Base-by-base conservation (phyloP, 2,797 vertebrate species). In the Pyrocephalus nanus region DNA sequence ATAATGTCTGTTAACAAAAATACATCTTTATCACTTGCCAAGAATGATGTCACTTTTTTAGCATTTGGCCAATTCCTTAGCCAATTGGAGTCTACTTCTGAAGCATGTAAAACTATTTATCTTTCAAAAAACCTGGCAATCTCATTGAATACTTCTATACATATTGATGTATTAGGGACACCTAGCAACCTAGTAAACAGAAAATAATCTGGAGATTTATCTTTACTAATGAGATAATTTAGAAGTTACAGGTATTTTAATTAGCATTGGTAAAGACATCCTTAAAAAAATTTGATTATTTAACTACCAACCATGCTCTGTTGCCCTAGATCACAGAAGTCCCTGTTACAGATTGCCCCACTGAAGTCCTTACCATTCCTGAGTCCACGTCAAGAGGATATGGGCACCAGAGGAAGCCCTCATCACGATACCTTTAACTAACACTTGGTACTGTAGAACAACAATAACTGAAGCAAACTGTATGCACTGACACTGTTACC, bases 41-140 rank as follows among this genome's bases (percentile, higher is more conserved):
- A 98, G 98, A 98, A 99, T 99, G 98, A 99, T 98, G 98, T 99
- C 99, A 99, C 97, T 97, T 97, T 97, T 96, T 96, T 73, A 97
- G 93, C 97, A 96, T 91, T 96, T 97, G 97, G 98, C 99, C 98
- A 99, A 97, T 97, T 98, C 98, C 97, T 97, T 96, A 97, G 98
- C 98, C 98, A 98, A 98, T 18, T 98, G 98, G 97, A 98, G 97
- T 97, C 97, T 98, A 98, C 97, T 96, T 98, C 98, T 99, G 97
- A 98, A 98, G 98, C 98, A 98, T 98, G 98, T 98, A 98, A 98
- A 98, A 98, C 98, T 99, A 99, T 99, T 99, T 99, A 98, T 98
- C 98, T 98, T 98, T 97, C 98, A 98, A 98, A 99, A 98, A 98
- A 85, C 86, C 97, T 98, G 97, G 97, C 98, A 97, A 96, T 90